Base-by-base conservation (phyloP, 2,797 vertebrate genomes). In the Notolabrus celidotus region DNA sequence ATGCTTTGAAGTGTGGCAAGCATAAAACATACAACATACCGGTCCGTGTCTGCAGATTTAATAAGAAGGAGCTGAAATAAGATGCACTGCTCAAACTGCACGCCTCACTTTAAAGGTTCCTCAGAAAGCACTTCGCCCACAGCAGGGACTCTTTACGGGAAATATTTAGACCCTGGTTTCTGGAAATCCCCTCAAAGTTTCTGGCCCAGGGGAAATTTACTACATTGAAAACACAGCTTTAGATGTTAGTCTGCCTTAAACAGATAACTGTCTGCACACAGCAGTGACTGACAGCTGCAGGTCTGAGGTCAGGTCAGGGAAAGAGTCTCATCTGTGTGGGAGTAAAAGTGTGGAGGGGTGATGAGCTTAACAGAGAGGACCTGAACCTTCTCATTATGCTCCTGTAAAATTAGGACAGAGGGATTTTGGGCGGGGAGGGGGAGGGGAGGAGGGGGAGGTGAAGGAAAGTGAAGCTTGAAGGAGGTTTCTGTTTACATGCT, bases 401-500 rank as follows among this genome's bases (percentile, higher is more conserved):
- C 41, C 12, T 47, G 58, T 54, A 27, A 27, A 47, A 52, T 31
- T 0, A 43, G 39, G 3, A 50, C 41, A 29, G n/a, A 4, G 25
- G 23, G 31, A 29, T 11, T 31, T 10, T 5, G 31, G 19, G 41
- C 43, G 27, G 20, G 23, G 58, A 34, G 47, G 38, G 43, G 1
- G 2, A 3, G 27, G n/a, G 41, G 19, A 3, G 15, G 7, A 34
- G n/a, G 50, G 23, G 38, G 12, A 55, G 60, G 43, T 50, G 62
- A 63, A 56, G 46, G 72, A 77, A 55, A 39, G 55, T 47, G 51
- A 59, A 25, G 31, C 41, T n/a, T n/a, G 2, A 27, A 46, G 47
- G 14, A 67, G 71, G 80, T 62, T 72, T 77, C 57, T 79, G 66
- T 81, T 83, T 73, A 87, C 82, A 81, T 88, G 49, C 67, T 79